Evolutionary conservation across 2,113 vertebrate genomes (phyloP).

Genomic region (Pao palembangensis): DNA sequence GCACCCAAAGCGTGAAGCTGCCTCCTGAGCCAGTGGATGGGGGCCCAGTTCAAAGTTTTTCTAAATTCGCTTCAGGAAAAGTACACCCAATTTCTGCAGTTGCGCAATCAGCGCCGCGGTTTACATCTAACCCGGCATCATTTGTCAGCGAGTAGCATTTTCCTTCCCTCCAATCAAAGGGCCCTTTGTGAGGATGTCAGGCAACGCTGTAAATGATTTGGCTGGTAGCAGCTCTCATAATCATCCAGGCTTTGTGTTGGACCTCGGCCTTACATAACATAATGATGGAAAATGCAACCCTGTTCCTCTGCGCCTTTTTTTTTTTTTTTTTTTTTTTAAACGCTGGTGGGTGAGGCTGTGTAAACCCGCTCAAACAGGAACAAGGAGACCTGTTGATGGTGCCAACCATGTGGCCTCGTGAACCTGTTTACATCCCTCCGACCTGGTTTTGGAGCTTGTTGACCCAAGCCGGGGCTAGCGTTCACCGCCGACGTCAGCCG

Average conservation of each 20-base stretch:
- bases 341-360: neutral
- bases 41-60: no score
- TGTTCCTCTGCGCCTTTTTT: neutral
- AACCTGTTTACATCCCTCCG: constrained; percentile 17
- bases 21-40: no score
- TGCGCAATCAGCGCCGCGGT: neutral
- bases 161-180: constrained; percentile 41
- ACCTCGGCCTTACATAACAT: constrained; percentile 24
- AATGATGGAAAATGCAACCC: constrained; percentile 21
- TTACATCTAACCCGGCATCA: neutral
- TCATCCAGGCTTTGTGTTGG: constrained; percentile 8
- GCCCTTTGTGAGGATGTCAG: constrained; percentile 42
- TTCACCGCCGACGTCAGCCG: no score
- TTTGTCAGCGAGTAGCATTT: neutral
- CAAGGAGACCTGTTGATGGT: constrained; percentile 25
- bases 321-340: neutral
- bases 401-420: neutral
- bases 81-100: neutral
- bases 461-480: neutral
- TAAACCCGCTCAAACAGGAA: constrained; percentile 2
- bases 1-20: no score
- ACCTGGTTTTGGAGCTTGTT: constrained; percentile 35
- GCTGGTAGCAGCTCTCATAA: constrained; percentile 6
- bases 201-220: constrained; percentile 18
- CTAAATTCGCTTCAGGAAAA: neutral